Evolutionary conservation across 2,888 invertebrate species (phyloP).

Genomic region (Chloromyia formosa): DNA sequence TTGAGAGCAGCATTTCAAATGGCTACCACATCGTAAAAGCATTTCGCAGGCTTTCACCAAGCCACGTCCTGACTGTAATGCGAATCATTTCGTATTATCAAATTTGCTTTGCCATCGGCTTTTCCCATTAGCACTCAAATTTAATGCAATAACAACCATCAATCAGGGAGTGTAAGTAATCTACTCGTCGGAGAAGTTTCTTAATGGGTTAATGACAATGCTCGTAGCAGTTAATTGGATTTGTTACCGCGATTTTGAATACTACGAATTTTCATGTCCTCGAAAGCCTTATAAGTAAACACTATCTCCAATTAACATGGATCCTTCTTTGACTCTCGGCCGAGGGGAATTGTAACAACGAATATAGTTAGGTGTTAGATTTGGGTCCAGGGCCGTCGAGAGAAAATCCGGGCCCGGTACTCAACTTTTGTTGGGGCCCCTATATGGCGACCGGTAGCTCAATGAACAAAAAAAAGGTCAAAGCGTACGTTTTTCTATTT

Average conservation of each 20-base stretch:
- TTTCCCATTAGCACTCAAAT: conserved; percentile 13
- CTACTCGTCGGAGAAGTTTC: neutral
- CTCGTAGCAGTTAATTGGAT: conserved; percentile 22
- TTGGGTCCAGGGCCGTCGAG: no score
- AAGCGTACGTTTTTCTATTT: no score
- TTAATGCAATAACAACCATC: conserved; percentile 10
- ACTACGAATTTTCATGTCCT: neutral
- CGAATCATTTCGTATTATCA: neutral
- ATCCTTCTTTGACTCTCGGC: neutral
- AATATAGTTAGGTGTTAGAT: no score
- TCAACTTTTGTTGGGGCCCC: no score
- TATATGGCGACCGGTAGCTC: no score
- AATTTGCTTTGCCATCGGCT: neutral
- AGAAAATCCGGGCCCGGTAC: no score
- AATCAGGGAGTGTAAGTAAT: conserved; percentile 8
- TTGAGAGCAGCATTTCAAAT: neutral
- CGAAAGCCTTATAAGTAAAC: neutral
- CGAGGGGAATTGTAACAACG: no score
- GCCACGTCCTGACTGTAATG: neutral
- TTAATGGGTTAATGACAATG: conserved; percentile 26
- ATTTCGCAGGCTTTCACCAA: neutral
- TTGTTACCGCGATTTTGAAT: neutral
- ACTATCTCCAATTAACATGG: neutral
- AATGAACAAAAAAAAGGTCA: no score
- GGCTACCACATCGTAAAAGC: neutral